Base-by-base conservation (phyloP, 2,797 vertebrate genomes). In the Propithecus deckenii region DNA sequence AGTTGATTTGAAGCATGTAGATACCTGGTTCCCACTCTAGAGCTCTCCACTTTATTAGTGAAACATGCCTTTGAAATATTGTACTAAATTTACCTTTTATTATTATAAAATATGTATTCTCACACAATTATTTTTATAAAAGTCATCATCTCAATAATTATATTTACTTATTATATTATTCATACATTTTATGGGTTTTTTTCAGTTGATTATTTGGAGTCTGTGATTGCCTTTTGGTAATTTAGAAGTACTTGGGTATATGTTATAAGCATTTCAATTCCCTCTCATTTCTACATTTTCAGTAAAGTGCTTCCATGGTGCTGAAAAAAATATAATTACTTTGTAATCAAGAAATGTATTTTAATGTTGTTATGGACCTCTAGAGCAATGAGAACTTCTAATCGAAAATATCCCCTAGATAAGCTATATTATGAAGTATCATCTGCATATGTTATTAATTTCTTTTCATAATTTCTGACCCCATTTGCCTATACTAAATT, bases 401-500 rank as follows among this genome's bases (percentile, higher is more conserved):
- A 96, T 84, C 57, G 86, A 97, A 94, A 92, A 93, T 91, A 97
- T 89, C 96, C 23, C 86, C 96, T 57, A 94, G 86, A 89, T 97
- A 93, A 93, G 23, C 94, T 97, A n/a, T 95, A 50, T 95, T 98
- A 96, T 98, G 93, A 98, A 97, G 81, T 98, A 79, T 97, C 96
- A 94, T 97, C 96, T 98, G 86, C 63, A 96, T 76, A 89, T 87
- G 96, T 97, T 94, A 97, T 98, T 98, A 98, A 97, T 98, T 98
- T 98, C 48, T 98, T 92, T 97, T 97, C 93, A 94, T 96, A 97
- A 95, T 95, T 93, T 98, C 96, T 97, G n/a, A 72, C 67, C 72
- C 98, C 95, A 97, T 98, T 98, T 98, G 89, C 96, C 85, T 96
- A 97, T 97, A 90, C 61, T 96, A 97, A 96, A 91, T 94, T 91